Conservation (phyloP, 2,888 invertebrate species). For the Nemapogon koenigi region DNA sequence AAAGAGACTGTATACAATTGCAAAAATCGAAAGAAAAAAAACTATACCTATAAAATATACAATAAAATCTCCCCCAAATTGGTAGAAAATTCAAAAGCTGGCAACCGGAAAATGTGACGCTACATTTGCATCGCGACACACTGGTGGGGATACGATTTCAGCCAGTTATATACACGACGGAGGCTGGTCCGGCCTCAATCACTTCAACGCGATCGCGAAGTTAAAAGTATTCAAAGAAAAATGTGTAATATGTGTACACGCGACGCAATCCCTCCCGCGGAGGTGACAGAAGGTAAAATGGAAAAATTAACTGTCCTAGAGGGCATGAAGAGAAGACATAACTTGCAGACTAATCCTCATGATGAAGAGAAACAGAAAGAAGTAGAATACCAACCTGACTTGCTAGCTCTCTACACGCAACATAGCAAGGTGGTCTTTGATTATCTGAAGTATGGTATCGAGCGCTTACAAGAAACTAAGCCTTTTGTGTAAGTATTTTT, state of each 20-base stretch:
- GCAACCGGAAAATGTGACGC: no score
- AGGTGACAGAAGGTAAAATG: conserved; percentile 15
- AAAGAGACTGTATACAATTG: no score
- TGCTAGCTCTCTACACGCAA: conserved; percentile 54
- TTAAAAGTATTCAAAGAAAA: conserved; percentile 1
- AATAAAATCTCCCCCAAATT: no score
- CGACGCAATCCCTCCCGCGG: conserved; percentile 25
- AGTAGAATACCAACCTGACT: conserved; percentile 50
- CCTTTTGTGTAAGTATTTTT: conserved; percentile 53
- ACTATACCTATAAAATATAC: no score
- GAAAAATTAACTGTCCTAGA: conserved; percentile 30
- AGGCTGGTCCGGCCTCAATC: conserved; percentile 13
- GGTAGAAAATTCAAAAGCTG: no score
- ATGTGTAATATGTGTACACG: conserved; percentile 58
- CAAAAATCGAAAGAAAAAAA: no score
- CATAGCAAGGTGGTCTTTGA: conserved; percentile 47
- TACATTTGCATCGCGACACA: conserved; percentile 19
- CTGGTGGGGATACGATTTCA: conserved; percentile 35
- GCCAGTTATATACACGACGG: conserved; percentile 41
- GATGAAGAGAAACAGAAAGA: conserved; percentile 38
- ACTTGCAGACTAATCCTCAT: conserved; percentile 41
- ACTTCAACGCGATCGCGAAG: background rate
- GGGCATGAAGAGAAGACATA: conserved; percentile 51
- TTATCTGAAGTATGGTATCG: conserved; percentile 34
- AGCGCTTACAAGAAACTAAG: conserved; percentile 45